These are phyloP conservation scores for Mystacornis crossleyi DNA, from an alignment of 2,113 vertebrate genomes.

Conservation along the genomic window DNA sequence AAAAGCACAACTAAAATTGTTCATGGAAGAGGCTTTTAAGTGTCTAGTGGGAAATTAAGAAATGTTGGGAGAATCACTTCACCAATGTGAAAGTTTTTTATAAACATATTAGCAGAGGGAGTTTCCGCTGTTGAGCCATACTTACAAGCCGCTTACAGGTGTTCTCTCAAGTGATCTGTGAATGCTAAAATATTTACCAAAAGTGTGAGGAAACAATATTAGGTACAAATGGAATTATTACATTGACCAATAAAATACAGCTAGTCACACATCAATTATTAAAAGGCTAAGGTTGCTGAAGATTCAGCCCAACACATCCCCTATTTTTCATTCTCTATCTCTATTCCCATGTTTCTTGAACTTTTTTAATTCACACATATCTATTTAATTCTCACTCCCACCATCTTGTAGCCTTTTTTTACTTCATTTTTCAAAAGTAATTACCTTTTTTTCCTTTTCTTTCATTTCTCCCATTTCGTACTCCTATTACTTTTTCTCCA, in stretches of 20 bases:
- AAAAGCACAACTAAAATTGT: not conserved
- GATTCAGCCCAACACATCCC: not conserved
- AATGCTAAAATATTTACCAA: not conserved
- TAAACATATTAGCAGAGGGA: not conserved
- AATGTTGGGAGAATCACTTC: not conserved
- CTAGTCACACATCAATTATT: not conserved
- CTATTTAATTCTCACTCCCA: not conserved
- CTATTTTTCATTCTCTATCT: not conserved
- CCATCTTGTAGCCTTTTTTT: not conserved
- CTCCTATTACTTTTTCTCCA: not conserved
- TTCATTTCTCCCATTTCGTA: not conserved
- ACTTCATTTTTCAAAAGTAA: not conserved
- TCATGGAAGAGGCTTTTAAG: not conserved
- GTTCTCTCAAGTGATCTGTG: not conserved
- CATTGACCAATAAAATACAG: not conserved
- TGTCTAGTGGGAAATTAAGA: not conserved
- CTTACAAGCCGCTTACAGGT: not conserved
- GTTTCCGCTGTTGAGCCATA: not conserved
- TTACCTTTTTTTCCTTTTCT: not conserved
- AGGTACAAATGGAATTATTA: not conserved
- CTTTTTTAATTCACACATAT: not conserved
- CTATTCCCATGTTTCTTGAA: not conserved
- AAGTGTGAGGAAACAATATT: not conserved
- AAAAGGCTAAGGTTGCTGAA: not conserved
- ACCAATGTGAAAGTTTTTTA: not conserved